Conservation (phyloP, 2,888 invertebrate species). For the Digitonthophagus gazella region DNA sequence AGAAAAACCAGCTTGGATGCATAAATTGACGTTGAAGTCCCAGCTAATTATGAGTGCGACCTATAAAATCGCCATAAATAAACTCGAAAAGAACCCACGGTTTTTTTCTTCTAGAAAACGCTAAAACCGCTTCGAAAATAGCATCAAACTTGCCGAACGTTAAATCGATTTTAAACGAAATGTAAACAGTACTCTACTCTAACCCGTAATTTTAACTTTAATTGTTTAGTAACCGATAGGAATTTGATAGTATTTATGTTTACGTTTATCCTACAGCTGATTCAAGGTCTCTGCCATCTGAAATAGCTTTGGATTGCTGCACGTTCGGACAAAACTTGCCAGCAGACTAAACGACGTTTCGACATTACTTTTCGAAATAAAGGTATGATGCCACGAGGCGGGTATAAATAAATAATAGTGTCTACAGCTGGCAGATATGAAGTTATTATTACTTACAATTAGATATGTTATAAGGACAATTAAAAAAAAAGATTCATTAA, state of each 20-base stretch:
- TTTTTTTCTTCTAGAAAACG: background rate
- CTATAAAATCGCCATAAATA: background rate
- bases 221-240: background rate
- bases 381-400: background rate
- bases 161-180: no score
- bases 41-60: background rate
- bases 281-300: background rate
- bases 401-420: background rate
- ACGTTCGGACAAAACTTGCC: background rate
- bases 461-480: background rate
- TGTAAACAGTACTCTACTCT: no score
- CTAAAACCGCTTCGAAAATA: background rate
- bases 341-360: background rate
- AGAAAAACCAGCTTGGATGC: background rate
- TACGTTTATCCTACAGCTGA: background rate
- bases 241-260: background rate
- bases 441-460: no score
- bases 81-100: background rate
- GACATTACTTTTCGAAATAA: background rate
- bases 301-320: background rate
- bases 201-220: background rate
- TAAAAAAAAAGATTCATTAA: background rate
- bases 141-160: background rate
- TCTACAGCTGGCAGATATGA: no score
- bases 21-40: background rate